Base-by-base conservation (phyloP, 2,888 invertebrate species). In the Xylota sylvarum region DNA sequence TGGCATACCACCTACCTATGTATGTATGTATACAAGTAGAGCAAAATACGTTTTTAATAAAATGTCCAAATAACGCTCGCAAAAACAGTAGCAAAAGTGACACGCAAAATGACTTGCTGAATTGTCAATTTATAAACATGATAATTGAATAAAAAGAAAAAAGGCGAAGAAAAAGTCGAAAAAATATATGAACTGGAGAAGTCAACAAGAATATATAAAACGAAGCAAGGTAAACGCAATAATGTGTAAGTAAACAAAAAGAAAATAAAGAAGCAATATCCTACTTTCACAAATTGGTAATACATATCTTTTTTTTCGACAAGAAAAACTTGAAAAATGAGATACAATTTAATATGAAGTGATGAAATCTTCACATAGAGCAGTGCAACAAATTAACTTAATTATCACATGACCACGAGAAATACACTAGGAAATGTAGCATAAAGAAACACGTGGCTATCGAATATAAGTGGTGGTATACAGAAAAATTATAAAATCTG, bases 371-470 rank as follows among this genome's bases (percentile, higher is more conserved):
- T 50, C 9, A 40, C 50, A 80, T 43, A 76, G 30, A 40, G n/a
- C 52, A 65, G 19, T 60, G 65, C 70, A 72, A 55, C 62, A 48
- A 84, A 73, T 84, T 73, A 55, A 37, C 37, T 84, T 67, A 74
- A 84, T 84, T 74, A 84, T 79, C 84, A 84, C 84, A 84, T 84
- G 79, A 55, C 30, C 55, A 62, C 60, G 19, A 69, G 46, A 58
- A 60, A 43, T 43, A 35, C n/a, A 14, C 6, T 52, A 67, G 62
- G 12, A 7, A 62, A 50, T 40, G 30, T 5, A 52, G 4, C 7
- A 40, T 19, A 6, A 43, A 32, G 46, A 72, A 78, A 83, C 83
- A 83, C 83, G 83, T 83, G 83, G 83, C 72, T 14, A 60, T 19
- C 14, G 37, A 27, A 9, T 17, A 50, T 35, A 43, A 46, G 27